These are phyloP conservation scores for Podiceps cristatus DNA, from an alignment of 2,113 vertebrate species.

Conservation along the genomic window DNA sequence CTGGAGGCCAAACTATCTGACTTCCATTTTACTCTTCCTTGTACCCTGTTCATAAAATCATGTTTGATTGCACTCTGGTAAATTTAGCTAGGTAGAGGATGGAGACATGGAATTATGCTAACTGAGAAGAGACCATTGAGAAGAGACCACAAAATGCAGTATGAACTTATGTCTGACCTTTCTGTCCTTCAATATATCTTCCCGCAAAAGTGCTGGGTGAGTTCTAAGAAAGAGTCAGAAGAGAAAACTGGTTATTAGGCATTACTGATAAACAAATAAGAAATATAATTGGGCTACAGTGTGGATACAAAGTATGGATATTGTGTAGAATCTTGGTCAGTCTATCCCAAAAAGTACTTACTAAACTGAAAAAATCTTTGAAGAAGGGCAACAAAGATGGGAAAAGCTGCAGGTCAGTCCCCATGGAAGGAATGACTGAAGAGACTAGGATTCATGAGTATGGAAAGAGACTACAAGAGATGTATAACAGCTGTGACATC, in stretches of 20 bases:
- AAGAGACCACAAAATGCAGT: neutral
- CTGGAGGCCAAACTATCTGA: neutral
- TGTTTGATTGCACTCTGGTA: neutral
- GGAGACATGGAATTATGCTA: neutral
- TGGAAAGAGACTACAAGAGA: neutral
- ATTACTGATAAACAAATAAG: neutral
- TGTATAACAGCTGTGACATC: neutral
- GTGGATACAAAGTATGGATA: neutral
- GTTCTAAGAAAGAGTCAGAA: neutral
- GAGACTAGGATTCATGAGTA: neutral
- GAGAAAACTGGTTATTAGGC: neutral
- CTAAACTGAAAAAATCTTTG: neutral
- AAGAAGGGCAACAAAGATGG: neutral
- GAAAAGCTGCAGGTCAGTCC: neutral
- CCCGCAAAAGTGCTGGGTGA: neutral
- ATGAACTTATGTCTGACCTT: neutral
- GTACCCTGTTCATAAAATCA: neutral
- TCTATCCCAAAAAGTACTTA: neutral
- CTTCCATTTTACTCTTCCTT: neutral
- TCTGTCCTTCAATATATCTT: neutral
- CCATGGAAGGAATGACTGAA: neutral
- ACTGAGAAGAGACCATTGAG: neutral
- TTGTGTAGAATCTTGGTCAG: neutral
- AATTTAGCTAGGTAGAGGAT: neutral
- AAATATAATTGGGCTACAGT: neutral